A percentile compares a stretch with the other conserved stretches of the same genome.
Conservation (phyloP, 2,797 vertebrate genomes). For the Halcyon chelicuti region DNA sequence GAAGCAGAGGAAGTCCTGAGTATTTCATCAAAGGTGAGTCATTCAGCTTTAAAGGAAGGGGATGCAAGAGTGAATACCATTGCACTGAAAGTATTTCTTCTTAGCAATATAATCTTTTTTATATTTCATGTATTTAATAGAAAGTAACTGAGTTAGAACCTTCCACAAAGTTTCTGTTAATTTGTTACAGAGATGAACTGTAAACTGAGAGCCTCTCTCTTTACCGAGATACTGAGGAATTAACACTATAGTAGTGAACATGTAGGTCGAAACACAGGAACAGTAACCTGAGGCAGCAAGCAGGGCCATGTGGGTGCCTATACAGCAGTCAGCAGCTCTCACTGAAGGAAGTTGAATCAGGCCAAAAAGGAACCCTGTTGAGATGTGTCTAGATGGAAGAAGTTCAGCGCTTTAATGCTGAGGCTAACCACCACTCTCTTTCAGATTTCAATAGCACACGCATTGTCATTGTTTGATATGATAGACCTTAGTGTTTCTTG, state of each 20-base stretch:
- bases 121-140: background rate
- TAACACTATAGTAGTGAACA: background rate
- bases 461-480: background rate
- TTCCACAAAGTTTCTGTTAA: background rate
- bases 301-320: background rate
- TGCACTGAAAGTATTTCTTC: background rate
- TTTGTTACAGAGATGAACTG: background rate
- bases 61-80: background rate
- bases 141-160: background rate
- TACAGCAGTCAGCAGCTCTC: background rate
- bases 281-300: background rate
- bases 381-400: background rate
- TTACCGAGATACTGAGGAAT: background rate
- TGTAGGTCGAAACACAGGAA: fast-evolving
- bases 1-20: background rate
- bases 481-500: background rate
- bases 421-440: background rate
- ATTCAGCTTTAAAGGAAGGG: background rate
- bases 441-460: background rate
- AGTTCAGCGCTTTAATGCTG: background rate
- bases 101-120: background rate
- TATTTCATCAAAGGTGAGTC: background rate
- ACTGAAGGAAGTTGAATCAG: background rate
- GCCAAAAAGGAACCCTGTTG: background rate
- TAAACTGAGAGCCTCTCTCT: background rate